phyloP scores from a whole-genome alignment of 1,140 invertebrate genomes.

The Diorhabda elongata region DNA sequence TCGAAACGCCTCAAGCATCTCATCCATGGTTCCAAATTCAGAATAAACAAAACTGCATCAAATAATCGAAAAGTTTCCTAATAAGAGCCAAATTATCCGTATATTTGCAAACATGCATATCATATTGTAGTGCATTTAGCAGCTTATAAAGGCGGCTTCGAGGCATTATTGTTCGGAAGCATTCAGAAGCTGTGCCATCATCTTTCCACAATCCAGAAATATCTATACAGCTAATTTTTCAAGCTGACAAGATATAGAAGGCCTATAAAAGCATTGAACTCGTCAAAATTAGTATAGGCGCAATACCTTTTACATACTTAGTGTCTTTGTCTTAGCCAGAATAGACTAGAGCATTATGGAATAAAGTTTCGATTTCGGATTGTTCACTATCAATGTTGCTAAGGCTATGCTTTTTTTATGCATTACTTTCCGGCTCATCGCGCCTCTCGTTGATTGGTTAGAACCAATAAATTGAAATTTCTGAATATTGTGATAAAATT shows the following conservation, averaged over 20 bases:
- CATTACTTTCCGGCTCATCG: not conserved
- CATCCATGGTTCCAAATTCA: conserved; percentile 17
- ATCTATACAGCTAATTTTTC: not conserved
- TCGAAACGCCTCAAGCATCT: conserved; percentile 34
- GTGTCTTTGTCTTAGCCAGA: not conserved
- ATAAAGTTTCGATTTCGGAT: not conserved
- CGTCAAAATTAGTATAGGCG: not conserved
- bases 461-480: too few relatives aligned
- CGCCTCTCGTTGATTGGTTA: not conserved
- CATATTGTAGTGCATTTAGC: conserved; percentile 27
- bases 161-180: conserved; percentile 16
- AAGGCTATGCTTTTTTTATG: not conserved
- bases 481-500: too few relatives aligned
- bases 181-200: conserved; percentile 28
- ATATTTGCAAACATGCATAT: conserved; percentile 21
- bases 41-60: conserved; percentile 37
- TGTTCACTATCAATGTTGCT: not conserved
- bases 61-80: conserved; percentile 32
- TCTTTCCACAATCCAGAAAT: conserved; percentile 30
- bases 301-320: not conserved
- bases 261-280: not conserved
- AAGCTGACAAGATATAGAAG: not conserved
- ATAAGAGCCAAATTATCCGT: conserved; percentile 41
- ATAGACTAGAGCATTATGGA: not conserved
- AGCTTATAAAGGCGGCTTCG: conserved; percentile 21